Evolutionary conservation across 2,888 invertebrate species (phyloP), one percentile per base, ranked within the genome.

Genomic region (Plagodis pulveraria): DNA sequence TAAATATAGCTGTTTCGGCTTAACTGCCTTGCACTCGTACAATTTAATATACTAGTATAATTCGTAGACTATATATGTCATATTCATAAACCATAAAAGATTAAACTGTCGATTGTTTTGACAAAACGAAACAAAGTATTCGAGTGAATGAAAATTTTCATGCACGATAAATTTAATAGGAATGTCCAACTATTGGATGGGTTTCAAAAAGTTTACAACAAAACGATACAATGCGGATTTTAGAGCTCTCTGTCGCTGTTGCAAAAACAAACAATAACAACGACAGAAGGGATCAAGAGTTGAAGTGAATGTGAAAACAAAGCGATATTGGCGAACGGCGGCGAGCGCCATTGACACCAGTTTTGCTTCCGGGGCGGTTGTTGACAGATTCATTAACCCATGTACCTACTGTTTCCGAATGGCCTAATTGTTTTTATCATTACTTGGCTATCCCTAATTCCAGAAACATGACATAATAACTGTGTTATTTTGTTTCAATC

Each of bases 331-430:
- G 56, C 32, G 35, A 65, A 50, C 55, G 42, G 43, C 38, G 47
- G 55, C 43, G 56, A 41, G 58, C 57, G 53, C 52, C 58, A 57
- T 62, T 53, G 60, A 67, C 53, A 63, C 56, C 54, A 59, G 58
- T 60, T 66, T 70, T 53, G 54, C 56, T 63, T 57, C 59, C 43
- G 59, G 65, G 56, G 51, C 61, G 58, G 56, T 56, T 67, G 73
- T 74, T 77, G 74, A 71, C 76, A 76, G 66, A 66, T 74, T 78
- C 64, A 75, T 77, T 76, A 73, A 71, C 66, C 65, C 68, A 66
- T 72, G 62, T 64, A 22, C 22, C 22, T 22, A 61, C 65, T 61
- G 56, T 58, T 59, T 54, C 60, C 62, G 62, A 62, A 67, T 67
- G 44, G 50, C 56, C 45, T 43, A 51, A 44, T 52, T 50, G 50